A percentile compares a stretch with the other conserved stretches of the same genome.
These are phyloP conservation scores for Pristionchus maxplancki DNA, from an alignment of 2,888 invertebrate genomes.

Conservation along the genomic window DNA sequence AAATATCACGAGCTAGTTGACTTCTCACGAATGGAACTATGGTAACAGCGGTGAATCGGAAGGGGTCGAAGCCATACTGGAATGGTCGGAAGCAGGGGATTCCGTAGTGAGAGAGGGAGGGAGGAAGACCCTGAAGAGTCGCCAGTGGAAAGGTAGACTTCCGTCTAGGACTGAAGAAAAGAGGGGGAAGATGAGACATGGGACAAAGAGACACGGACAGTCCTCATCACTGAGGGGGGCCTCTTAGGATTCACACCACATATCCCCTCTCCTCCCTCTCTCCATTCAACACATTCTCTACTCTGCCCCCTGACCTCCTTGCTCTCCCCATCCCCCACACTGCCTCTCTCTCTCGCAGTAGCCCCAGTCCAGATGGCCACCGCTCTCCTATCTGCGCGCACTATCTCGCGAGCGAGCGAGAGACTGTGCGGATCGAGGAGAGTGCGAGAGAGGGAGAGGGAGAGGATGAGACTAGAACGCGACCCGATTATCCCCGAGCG, in stretches of 20 bases:
- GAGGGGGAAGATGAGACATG: background rate
- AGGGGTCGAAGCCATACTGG: background rate
- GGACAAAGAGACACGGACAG: background rate
- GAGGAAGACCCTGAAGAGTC: slow-evolving; percentile 23
- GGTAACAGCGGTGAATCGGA: slow-evolving; percentile 3
- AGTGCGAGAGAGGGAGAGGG: background rate
- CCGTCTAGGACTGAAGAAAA: background rate
- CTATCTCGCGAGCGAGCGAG: background rate
- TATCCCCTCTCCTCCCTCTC: background rate
- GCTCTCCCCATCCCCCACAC: background rate
- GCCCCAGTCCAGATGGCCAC: slow-evolving; percentile 23
- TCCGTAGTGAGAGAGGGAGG: slow-evolving; percentile 8
- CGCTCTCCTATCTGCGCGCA: background rate
- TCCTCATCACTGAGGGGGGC: background rate
- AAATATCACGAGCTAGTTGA: background rate
- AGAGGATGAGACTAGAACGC: background rate
- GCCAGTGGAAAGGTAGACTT: slow-evolving; percentile 4
- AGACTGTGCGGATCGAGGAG: background rate
- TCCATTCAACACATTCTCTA: slow-evolving; percentile 10
- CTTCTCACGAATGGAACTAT: background rate
- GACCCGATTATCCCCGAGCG: background rate
- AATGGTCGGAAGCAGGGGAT: slow-evolving; percentile 12
- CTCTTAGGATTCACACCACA: slow-evolving; percentile 28
- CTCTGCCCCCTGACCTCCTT: background rate
- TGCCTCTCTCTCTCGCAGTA: slow-evolving; percentile 6